Evolutionary conservation across 1,140 invertebrate genomes (phyloP).

Genomic region (Ostrea edulis): DNA sequence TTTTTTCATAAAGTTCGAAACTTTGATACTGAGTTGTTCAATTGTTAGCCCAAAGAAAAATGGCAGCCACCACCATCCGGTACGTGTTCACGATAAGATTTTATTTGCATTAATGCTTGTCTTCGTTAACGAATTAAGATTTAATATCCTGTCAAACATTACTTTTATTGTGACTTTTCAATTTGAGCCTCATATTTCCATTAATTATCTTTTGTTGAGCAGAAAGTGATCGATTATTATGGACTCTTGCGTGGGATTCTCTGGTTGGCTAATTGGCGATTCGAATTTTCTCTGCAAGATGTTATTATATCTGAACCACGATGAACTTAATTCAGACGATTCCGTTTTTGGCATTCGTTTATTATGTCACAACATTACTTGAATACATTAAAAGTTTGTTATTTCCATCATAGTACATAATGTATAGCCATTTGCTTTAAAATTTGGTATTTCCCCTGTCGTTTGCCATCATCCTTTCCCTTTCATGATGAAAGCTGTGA

Average conservation of each 20-base stretch:
- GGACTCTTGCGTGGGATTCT: slow-evolving; percentile 29
- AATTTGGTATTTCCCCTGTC: too few species aligned
- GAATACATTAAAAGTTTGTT: too few species aligned
- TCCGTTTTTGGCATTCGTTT: too few species aligned
- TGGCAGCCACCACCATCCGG: slow-evolving; percentile 33
- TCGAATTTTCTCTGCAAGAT: not conserved
- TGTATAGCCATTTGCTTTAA: too few species aligned
- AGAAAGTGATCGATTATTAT: not conserved
- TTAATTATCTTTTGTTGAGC: not conserved
- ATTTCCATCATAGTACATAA: too few species aligned
- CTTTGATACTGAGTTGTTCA: not conserved
- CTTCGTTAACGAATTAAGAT: not conserved
- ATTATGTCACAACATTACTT: too few species aligned
- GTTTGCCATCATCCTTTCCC: too few species aligned
- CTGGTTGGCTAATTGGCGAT: slow-evolving; percentile 36
- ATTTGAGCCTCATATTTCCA: not conserved
- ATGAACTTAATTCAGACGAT: not conserved
- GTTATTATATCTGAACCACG: too few species aligned
- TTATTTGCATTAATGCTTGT: not conserved
- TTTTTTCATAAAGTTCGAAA: slow-evolving; percentile 16
- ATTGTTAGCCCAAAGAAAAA: slow-evolving; percentile 3
- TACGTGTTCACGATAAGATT: slow-evolving; percentile 14
- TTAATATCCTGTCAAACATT: not conserved
- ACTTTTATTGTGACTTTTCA: not conserved
- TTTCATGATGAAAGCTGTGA: too few species aligned